phyloP scores from a whole-genome alignment of 2,797 vertebrate genomes.

The Diceros bicornis region DNA sequence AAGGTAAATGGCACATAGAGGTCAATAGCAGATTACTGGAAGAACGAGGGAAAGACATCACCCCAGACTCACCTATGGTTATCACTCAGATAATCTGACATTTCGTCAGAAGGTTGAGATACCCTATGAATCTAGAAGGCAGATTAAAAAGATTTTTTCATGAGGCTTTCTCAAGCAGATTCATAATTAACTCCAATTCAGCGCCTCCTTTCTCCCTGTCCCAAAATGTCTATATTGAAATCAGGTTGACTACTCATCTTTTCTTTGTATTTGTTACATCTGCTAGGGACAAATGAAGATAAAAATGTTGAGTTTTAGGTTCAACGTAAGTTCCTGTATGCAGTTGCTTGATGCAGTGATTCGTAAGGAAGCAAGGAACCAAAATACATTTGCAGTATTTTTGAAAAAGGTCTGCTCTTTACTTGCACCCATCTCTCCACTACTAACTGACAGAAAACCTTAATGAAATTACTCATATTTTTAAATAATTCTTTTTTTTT shows the following conservation, averaged over 20 bases:
- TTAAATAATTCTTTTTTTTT: not conserved
- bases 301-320: slow-evolving; percentile 17
- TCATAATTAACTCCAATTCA: slow-evolving; percentile 36
- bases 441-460: not conserved
- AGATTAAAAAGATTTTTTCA: slow-evolving; percentile 8
- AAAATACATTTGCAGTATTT: not conserved
- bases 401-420: not conserved
- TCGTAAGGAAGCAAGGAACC: not conserved
- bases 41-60: slow-evolving; percentile 22
- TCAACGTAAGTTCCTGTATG: not conserved
- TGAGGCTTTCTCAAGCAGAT: slow-evolving; percentile 37
- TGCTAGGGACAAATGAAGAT: not conserved
- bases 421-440: not conserved
- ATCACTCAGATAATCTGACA: slow-evolving; percentile 59
- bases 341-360: not conserved
- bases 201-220: not conserved
- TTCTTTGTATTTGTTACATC: slow-evolving; percentile 17
- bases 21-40: slow-evolving; percentile 70
- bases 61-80: slow-evolving; percentile 36
- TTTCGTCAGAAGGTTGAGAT: slow-evolving; percentile 47
- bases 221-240: slow-evolving; percentile 21
- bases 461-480: not conserved
- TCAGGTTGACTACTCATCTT: not conserved
- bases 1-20: slow-evolving; percentile 74
- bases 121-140: slow-evolving; percentile 22